These are phyloP conservation scores for Antigone vipio DNA, from an alignment of 2,113 vertebrate genomes.

Conservation along the genomic window DNA sequence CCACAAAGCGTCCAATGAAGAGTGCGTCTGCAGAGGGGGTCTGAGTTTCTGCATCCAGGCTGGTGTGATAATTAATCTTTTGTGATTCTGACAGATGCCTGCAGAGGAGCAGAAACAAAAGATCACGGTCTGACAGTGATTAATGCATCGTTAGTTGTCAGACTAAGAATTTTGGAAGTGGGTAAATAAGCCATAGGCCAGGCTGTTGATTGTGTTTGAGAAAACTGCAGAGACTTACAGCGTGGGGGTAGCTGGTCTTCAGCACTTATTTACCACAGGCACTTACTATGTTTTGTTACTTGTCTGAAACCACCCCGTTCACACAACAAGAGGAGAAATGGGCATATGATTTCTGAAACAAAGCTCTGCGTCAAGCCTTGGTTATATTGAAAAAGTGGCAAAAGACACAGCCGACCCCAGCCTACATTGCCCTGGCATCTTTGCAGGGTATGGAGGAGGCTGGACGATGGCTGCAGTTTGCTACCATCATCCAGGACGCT, in stretches of 20 bases:
- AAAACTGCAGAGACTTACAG: background rate
- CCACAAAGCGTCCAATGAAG: rapidly evolving
- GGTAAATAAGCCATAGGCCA: slow-evolving; percentile 3
- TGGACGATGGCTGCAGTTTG: background rate
- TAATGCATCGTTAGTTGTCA: slow-evolving; percentile 16
- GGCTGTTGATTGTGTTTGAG: background rate
- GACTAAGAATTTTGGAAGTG: background rate
- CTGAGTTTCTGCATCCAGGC: background rate
- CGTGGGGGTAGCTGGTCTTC: background rate
- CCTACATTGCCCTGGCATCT: background rate
- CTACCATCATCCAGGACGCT: rapidly evolving
- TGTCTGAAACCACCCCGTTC: background rate
- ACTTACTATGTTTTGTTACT: background rate
- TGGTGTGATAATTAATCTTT: background rate
- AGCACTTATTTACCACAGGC: background rate
- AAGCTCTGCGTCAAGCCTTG: background rate
- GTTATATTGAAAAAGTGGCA: background rate
- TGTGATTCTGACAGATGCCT: slow-evolving; percentile 11
- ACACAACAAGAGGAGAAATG: background rate
- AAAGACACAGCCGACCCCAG: background rate
- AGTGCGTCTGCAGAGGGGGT: background rate
- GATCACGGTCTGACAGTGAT: background rate
- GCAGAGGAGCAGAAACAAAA: slow-evolving; percentile 25
- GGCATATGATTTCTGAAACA: background rate
- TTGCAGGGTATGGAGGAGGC: background rate